Evolutionary conservation across 1,140 invertebrate genomes (phyloP), one percentile per base, ranked within the genome.

Genomic region (Drosophila mayri): DNA sequence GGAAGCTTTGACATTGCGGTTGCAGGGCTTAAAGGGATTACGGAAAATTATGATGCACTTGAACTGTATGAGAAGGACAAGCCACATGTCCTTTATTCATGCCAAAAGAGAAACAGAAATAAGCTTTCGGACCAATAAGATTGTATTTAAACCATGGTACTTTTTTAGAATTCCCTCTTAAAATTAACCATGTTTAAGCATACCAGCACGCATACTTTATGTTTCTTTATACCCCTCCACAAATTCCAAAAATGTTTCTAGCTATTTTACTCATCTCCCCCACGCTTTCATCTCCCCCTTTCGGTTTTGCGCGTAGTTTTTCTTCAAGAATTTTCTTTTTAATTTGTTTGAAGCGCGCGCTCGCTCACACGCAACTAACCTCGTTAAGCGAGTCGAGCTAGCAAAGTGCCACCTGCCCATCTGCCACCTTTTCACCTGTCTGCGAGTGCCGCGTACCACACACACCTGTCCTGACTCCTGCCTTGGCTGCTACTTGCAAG

Each of bases 321-420:
- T 66, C 54, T 37, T 67, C 14, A 54, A 54, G 75, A 70, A 52
- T 78, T 71, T 72, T 76, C 20, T 63, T 67, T 77, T 88, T 88
- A 87, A 88, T 87, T 87, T 83, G 76, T 66, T 80, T 67, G 79
- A 37, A 55, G 63, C 66, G 49, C 49, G 18, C 40, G 38, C 81
- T 71, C 62, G 67, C 76, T 71, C 67, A 40, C 77, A 78, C 74
- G 74, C 76, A 77, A 77, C 68, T 59, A 73, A 81, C 49, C 84
- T 77, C 64, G 84, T 77, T 88, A 80, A 62, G 68, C 68, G 54
- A 75, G 63, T 63, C 63, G 63, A 59, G 71, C 72, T 37, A 8
- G 66, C 46, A 12, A 37, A 68, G 49, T 76, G 54, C 55, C 47
- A 54, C 72, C 72, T 70, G 44, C 68, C 58, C 41, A 54, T 57